Percentiles rank a stretch among this genome's conserved stretches.
These are phyloP conservation scores for Hartigia nigra DNA, from an alignment of 2,888 invertebrate species.

Conservation along the genomic window DNA sequence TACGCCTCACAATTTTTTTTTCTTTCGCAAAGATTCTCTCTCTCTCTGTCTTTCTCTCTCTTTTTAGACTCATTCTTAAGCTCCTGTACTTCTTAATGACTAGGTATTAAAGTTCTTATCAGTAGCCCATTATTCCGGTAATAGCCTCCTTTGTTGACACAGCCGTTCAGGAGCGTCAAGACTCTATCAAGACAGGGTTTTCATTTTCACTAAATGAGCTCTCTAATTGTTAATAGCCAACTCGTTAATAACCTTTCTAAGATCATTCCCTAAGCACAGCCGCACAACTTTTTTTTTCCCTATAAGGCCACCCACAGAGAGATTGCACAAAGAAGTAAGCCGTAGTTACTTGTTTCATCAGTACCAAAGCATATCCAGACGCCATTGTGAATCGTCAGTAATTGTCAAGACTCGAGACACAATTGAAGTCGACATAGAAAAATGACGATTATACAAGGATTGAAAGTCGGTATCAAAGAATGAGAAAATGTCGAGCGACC, in stretches of 20 bases:
- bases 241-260: background rate
- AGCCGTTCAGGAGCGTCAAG: background rate
- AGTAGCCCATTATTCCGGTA: slow-evolving; percentile 46
- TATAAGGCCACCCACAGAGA: background rate
- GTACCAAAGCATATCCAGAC: background rate
- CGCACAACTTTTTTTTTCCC: background rate
- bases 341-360: background rate
- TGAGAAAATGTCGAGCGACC: background rate
- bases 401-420: background rate
- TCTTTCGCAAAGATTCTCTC: background rate
- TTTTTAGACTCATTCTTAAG: slow-evolving; percentile 10
- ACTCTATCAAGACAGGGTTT: background rate
- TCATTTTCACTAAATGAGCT: background rate
- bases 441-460: background rate
- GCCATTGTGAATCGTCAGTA: background rate
- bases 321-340: background rate
- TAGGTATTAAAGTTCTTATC: slow-evolving; percentile 47
- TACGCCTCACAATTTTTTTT: background rate
- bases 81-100: slow-evolving; percentile 33
- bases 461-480: background rate
- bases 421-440: background rate
- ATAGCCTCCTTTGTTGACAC: slow-evolving; percentile 45
- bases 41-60: background rate
- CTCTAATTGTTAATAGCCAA: background rate
- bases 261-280: background rate